Conservation (phyloP, 2,113 vertebrate genomes). For the Corvus cornix region DNA sequence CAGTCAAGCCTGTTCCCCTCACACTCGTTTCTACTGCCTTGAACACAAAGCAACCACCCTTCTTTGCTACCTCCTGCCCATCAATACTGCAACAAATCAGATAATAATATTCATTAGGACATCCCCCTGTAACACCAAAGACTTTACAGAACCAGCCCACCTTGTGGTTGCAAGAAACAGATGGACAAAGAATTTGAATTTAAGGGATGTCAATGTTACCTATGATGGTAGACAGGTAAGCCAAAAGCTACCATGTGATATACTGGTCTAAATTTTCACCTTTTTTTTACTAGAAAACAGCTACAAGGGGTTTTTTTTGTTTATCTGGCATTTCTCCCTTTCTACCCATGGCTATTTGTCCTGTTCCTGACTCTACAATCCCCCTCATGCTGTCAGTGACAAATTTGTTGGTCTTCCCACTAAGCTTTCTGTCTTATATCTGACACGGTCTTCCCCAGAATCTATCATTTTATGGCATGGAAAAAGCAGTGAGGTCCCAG, state of each 20-base stretch:
- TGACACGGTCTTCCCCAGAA: conserved; percentile 59
- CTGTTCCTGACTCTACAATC: conserved; percentile 63
- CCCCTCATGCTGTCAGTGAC: conserved; percentile 68
- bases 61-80: neutral
- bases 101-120: neutral
- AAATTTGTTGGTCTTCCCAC: conserved; percentile 71
- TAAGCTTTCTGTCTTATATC: conserved; percentile 37
- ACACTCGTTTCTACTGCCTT: neutral
- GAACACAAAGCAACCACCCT: neutral
- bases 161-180: neutral
- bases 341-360: conserved; percentile 76
- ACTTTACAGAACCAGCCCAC: neutral
- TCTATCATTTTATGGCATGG: neutral
- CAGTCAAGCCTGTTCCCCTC: neutral
- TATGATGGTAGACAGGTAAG: rapidly evolving
- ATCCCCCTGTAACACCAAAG: neutral
- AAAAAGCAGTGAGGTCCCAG: neutral
- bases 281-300: conserved; percentile 74
- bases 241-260: neutral
- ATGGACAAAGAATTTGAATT: neutral
- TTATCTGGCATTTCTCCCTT: conserved; percentile 72
- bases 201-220: rapidly evolving
- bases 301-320: conserved; percentile 66
- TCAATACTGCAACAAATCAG: neutral
- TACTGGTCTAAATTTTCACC: conserved; percentile 69